Base-by-base conservation (phyloP, 2,888 invertebrate genomes). In the Lasioglossum calceatum region DNA sequence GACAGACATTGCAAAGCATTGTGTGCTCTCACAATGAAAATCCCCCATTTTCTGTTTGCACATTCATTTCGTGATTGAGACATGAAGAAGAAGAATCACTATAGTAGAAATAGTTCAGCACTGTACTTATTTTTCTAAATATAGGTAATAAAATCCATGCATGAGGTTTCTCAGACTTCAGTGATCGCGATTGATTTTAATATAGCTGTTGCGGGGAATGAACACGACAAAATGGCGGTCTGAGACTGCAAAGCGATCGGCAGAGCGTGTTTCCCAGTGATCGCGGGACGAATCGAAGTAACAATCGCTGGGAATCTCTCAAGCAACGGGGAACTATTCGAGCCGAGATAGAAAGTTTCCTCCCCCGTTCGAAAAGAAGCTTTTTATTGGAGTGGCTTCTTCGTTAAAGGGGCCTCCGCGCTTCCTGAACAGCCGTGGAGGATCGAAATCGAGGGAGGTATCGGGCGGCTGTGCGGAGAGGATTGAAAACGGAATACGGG, bases 341-440 rank as follows among this genome's bases (percentile, higher is more conserved):
- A 58, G 54, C 72, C 23, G 23, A 54, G 73, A 85, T 80, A 73
- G 58, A 61, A 84, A 85, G 79, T 85, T 84, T 85, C 76, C 44
- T 27, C 58, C 64, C 72, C 39, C 42, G 16, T 2, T 67, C 44
- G 74, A 50, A n/a, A 70, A 67, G 54, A 58, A 54, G 76, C 32
- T 44, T 76, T 85, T 85, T 85, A 85, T 85, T 76, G 73, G 19
- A 85, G 85, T 70, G 76, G 39, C 64, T 74, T 61, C 84, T 42
- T n/a, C 75, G 85, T 85, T 85, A 77, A 79, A 77, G 80, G 47
- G 73, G 70, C 54, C 39, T 16, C 32, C 78, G 77, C 12, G 39
- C 73, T 50, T 85, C 81, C 50, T 70, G 72, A 85, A 72, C 88
- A 79, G 58, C 84, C 81, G 54, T 81, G 75, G 44, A 79, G 70